Conservation (phyloP, 2,888 invertebrate species). For the Clivina fossor region DNA sequence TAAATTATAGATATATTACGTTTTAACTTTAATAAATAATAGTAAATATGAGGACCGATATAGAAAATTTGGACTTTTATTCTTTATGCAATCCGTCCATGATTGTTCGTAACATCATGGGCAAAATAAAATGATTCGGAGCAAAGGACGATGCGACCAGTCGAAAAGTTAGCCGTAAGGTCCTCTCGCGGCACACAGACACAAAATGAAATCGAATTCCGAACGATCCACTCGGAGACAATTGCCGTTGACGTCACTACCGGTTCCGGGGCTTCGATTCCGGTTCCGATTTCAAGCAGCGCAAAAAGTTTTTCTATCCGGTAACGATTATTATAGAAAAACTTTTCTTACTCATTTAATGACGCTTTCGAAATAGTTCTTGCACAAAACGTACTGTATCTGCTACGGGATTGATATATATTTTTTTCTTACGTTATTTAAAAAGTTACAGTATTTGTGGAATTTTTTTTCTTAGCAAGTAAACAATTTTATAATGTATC, state of each 20-base stretch:
- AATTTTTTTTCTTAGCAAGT: constrained; percentile 20
- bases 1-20: too few relatives aligned
- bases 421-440: constrained; percentile 26
- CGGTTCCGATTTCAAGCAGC: not conserved
- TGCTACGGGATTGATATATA: constrained; percentile 13
- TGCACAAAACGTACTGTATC: constrained; percentile 18
- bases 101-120: too few relatives aligned
- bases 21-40: too few relatives aligned
- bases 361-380: constrained; percentile 25
- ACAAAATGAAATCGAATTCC: constrained; percentile 32
- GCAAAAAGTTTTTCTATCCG: constrained; percentile 28
- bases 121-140: too few relatives aligned
- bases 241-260: constrained; percentile 30
- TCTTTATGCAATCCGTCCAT: too few relatives aligned
- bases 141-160: too few relatives aligned
- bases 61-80: too few relatives aligned
- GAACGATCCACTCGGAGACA: constrained; percentile 32
- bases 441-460: constrained; percentile 28
- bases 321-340: constrained; percentile 34
- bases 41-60: too few relatives aligned
- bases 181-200: constrained; percentile 6
- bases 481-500: too few relatives aligned
- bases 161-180: not conserved
- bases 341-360: constrained; percentile 34
- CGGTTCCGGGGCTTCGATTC: constrained; percentile 13